Evolutionary conservation across 2,888 invertebrate genomes (phyloP).

Genomic region (Diarsia mendica): DNA sequence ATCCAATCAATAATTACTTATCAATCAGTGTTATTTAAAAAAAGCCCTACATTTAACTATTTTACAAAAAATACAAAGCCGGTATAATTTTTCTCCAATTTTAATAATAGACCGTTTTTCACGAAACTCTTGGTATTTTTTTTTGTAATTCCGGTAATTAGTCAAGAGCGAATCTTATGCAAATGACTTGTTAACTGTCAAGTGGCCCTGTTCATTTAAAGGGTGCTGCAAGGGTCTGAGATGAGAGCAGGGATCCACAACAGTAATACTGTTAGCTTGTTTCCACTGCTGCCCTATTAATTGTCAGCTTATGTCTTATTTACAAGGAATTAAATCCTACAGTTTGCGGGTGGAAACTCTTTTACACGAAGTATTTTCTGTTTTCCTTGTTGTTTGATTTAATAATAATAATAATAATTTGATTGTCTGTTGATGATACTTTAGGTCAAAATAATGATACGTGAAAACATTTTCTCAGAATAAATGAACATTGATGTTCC

Average conservation of each 20-base stretch:
- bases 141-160: conserved; percentile 78
- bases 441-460: no score
- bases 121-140: conserved; percentile 41
- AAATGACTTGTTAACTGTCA: conserved; percentile 81
- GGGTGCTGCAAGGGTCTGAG: conserved; percentile 53
- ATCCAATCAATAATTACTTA: neutral
- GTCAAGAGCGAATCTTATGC: conserved; percentile 80
- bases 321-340: neutral
- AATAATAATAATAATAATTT: no score
- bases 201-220: conserved; percentile 77
- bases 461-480: no score
- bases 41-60: neutral
- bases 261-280: conserved; percentile 35
- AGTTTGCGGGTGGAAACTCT: neutral
- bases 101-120: conserved; percentile 28
- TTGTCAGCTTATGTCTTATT: conserved; percentile 31
- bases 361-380: neutral
- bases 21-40: neutral
- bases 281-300: conserved; percentile 21
- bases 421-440: no score
- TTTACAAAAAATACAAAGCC: conserved; percentile 18
- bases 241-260: conserved; percentile 23
- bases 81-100: neutral
- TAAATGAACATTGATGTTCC: no score
- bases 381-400: neutral